A percentile compares a stretch with the other conserved stretches of the same genome.
phyloP scores from a whole-genome alignment of 2,113 vertebrate genomes.

The Dicrurus megarhynchus region DNA sequence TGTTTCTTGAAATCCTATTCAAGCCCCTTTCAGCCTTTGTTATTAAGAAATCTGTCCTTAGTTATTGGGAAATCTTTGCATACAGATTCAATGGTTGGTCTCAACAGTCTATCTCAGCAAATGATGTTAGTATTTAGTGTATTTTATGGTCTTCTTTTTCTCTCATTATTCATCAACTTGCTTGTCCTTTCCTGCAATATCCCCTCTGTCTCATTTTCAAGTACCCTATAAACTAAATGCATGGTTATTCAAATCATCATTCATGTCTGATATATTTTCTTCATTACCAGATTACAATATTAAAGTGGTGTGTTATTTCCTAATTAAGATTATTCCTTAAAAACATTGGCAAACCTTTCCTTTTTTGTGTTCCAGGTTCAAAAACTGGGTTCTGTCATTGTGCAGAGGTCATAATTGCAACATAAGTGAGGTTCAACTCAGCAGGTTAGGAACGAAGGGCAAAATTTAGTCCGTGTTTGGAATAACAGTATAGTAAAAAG shows the following conservation, averaged over 20 bases:
- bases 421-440: neutral
- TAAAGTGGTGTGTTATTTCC: neutral
- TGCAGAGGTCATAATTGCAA: neutral
- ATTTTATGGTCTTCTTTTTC: neutral
- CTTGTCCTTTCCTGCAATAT: neutral
- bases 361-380: neutral
- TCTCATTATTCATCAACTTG: neutral
- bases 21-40: neutral
- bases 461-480: neutral
- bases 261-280: neutral
- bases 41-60: neutral
- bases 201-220: neutral
- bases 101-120: neutral
- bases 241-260: neutral
- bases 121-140: neutral
- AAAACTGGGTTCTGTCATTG: neutral
- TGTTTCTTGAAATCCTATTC: neutral
- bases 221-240: neutral
- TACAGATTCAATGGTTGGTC: neutral
- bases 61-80: neutral
- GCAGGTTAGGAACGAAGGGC: neutral
- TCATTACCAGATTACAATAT: neutral
- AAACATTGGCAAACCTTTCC: neutral
- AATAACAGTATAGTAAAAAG: neutral
- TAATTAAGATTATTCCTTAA: neutral